Evolutionary conservation across 2,888 invertebrate genomes (phyloP).

Genomic region (Cosmia pyralina): DNA sequence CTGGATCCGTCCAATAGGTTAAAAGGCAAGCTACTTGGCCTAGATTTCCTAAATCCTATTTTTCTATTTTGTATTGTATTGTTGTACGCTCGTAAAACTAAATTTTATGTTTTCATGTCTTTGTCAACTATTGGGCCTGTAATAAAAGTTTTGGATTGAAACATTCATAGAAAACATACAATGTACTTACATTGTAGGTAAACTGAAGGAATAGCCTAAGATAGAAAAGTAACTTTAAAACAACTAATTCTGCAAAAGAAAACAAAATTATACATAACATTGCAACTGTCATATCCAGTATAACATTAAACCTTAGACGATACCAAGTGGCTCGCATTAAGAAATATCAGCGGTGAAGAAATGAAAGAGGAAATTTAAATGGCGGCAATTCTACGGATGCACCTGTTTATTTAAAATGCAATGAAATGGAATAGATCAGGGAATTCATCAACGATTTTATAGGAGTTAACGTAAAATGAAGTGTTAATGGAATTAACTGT

Average conservation of each 20-base stretch:
- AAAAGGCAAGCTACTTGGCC: not conserved
- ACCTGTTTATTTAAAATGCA: slow-evolving; percentile 24
- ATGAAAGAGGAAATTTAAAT: slow-evolving; percentile 35
- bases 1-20: slow-evolving; percentile 13
- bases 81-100: not conserved
- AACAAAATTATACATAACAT: not conserved
- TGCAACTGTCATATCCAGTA: slow-evolving; percentile 19
- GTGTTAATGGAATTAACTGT: no score
- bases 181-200: not conserved
- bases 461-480: not conserved
- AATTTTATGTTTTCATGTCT: not conserved
- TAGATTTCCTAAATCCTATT: slow-evolving; percentile 2
- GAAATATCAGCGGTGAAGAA: slow-evolving; percentile 39
- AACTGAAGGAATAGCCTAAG: not conserved
- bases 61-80: no score
- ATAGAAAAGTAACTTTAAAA: not conserved
- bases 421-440: not conserved
- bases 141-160: not conserved
- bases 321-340: slow-evolving; percentile 24
- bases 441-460: not conserved
- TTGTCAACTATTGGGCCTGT: not conserved
- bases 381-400: slow-evolving; percentile 13
- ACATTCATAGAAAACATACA: not conserved
- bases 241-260: not conserved
- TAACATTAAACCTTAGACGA: slow-evolving; percentile 6